Percentiles rank a stretch among this genome's conserved stretches.
Evolutionary conservation across 2,113 vertebrate genomes (phyloP).

Genomic region (Prolemur simus): DNA sequence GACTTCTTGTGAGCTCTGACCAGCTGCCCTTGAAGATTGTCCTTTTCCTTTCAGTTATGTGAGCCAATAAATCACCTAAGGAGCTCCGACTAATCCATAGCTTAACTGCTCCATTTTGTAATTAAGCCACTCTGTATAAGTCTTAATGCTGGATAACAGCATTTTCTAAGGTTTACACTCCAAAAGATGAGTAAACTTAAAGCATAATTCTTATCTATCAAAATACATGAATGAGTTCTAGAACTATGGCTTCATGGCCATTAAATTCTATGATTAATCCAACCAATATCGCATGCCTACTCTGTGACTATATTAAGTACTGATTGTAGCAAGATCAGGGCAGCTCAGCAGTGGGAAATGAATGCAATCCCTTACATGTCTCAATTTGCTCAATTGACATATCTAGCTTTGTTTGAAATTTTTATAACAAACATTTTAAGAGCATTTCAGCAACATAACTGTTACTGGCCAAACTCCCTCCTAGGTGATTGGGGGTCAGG

Average conservation of each 20-base stretch:
- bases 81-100: neutral
- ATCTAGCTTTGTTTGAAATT: neutral
- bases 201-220: neutral
- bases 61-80: neutral
- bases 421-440: constrained; percentile 26
- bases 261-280: constrained; percentile 21
- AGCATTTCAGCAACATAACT: neutral
- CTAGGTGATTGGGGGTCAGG: neutral
- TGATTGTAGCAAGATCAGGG: neutral
- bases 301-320: neutral
- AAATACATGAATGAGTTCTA: constrained; percentile 20
- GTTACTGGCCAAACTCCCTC: neutral
- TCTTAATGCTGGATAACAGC: neutral
- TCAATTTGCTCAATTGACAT: neutral
- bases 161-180: neutral
- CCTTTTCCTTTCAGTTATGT: neutral
- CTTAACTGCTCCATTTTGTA: neutral
- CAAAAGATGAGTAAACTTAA: neutral
- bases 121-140: neutral
- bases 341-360: neutral
- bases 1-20: neutral
- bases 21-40: neutral
- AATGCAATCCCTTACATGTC: neutral
- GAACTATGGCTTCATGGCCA: neutral
- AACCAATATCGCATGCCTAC: neutral